A percentile compares a stretch with the other conserved stretches of the same genome.
phyloP scores from a whole-genome alignment of 2,113 vertebrate species.

The Sinocyclocheilus anophthalmus region DNA sequence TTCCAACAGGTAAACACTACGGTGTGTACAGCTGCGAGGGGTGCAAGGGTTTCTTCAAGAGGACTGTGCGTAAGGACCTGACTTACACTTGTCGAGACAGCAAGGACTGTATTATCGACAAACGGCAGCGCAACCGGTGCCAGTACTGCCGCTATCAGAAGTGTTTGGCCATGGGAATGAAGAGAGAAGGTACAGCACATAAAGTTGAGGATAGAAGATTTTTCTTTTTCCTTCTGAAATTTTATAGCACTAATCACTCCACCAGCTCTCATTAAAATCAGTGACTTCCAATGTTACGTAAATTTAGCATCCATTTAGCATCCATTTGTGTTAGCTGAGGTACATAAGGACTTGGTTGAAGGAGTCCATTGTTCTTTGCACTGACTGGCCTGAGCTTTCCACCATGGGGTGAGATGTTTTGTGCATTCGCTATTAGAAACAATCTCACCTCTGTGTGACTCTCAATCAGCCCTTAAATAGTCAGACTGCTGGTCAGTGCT shows the following conservation, averaged over 20 bases:
- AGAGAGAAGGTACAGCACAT: constrained; percentile 93
- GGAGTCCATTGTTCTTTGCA: not conserved
- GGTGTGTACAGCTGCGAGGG: constrained; percentile 99
- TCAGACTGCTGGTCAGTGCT: constrained; percentile 5
- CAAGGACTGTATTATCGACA: constrained; percentile 97
- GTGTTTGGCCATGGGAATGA: constrained; percentile 99
- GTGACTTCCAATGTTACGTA: not conserved
- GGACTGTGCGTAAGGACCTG: constrained; percentile 95
- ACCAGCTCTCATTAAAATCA: not conserved
- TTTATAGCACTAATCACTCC: not conserved
- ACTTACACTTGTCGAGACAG: constrained; percentile 97
- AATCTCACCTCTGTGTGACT: constrained; percentile 36
- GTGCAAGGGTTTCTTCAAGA: constrained; percentile 98
- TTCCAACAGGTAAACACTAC: constrained; percentile 89
- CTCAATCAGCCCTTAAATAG: not conserved
- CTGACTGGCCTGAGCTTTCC: not conserved
- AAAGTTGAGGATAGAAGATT: constrained; percentile 72
- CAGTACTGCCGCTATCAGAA: constrained; percentile 99
- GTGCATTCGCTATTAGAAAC: not conserved
- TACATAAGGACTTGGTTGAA: not conserved
- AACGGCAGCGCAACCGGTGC: constrained; percentile 97
- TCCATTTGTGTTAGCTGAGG: not conserved
- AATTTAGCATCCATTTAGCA: not conserved
- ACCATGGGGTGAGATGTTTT: not conserved
- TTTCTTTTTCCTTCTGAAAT: not conserved